Conservation (phyloP, 2,888 invertebrate species). For the Subacronicta megacephala region DNA sequence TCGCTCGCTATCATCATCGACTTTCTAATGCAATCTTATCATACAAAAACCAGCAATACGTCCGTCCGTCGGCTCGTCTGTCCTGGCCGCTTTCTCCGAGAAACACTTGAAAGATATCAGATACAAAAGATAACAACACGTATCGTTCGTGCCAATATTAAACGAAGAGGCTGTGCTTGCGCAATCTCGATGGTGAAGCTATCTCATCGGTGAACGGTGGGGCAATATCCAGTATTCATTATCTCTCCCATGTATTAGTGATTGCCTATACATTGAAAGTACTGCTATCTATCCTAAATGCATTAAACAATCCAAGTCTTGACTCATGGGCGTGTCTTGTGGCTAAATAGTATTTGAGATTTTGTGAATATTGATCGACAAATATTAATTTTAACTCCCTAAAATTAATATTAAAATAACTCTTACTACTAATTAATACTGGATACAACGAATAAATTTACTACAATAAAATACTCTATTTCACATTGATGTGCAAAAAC, state of each 20-base stretch:
- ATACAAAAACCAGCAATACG: conserved; percentile 9
- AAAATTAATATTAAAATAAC: no score
- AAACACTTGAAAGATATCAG: not conserved
- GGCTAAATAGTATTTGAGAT: no score
- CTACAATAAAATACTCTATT: no score
- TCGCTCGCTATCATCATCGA: not conserved
- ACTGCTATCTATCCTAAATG: no score
- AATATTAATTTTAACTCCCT: no score
- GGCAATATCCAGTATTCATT: not conserved
- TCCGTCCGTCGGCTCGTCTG: conserved; percentile 5
- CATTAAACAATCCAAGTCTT: no score
- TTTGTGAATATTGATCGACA: no score
- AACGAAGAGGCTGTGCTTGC: conserved; percentile 8
- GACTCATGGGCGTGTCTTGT: no score
- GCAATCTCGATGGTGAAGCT: conserved; percentile 9
- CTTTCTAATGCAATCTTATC: conserved; percentile 21
- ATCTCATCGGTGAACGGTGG: not conserved
- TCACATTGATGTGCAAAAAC: no score
- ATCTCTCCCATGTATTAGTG: not conserved
- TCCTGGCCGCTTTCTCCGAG: conserved; percentile 28
- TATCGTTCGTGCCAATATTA: conserved; percentile 3
- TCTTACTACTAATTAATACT: no score
- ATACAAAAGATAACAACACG: conserved; percentile 27
- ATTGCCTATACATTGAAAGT: not conserved
- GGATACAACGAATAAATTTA: no score